Evolutionary conservation across 2,888 invertebrate genomes (phyloP).

Genomic region (Apamea anceps): DNA sequence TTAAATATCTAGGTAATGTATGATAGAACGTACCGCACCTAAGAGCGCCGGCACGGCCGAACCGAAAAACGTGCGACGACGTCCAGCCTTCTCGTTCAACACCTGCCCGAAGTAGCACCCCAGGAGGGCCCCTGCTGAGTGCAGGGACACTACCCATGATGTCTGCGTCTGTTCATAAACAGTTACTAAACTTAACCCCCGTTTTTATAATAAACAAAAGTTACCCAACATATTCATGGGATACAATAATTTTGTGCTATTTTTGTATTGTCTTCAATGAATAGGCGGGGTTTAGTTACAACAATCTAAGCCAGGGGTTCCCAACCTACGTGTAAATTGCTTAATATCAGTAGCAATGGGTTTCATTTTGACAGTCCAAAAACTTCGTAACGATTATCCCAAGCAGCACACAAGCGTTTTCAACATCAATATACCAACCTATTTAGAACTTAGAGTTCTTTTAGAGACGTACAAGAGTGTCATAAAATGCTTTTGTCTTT

Average conservation of each 20-base stretch:
- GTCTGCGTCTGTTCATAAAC: constrained; percentile 81
- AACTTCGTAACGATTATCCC: too few relatives aligned
- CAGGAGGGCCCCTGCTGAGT: constrained; percentile 89
- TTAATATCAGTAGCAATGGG: too few relatives aligned
- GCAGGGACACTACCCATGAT: constrained; percentile 91
- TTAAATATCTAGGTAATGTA: not conserved
- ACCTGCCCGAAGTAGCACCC: constrained; percentile 90
- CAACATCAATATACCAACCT: too few relatives aligned
- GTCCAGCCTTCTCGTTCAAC: constrained; percentile 89
- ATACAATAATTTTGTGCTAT: not conserved
- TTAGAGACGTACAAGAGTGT: too few relatives aligned
- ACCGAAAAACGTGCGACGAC: constrained; percentile 88
- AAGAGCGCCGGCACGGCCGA: constrained; percentile 88
- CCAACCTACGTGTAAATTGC: not conserved
- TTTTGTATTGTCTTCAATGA: constrained; percentile 12
- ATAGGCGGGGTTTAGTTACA: not conserved
- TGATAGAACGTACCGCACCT: constrained; percentile 87
- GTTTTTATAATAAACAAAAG: not conserved
- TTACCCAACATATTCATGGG: not conserved
- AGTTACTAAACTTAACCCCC: not conserved
- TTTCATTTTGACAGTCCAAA: too few relatives aligned
- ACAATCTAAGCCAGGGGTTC: not conserved
- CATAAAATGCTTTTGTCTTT: too few relatives aligned
- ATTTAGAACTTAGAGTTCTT: too few relatives aligned
- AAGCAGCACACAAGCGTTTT: too few relatives aligned